A percentile compares a stretch with the other conserved stretches of the same genome.
Evolutionary conservation across 92 coral and sea anemone genomes (phyloP).

Genomic region (Epizoanthus fatuus): DNA sequence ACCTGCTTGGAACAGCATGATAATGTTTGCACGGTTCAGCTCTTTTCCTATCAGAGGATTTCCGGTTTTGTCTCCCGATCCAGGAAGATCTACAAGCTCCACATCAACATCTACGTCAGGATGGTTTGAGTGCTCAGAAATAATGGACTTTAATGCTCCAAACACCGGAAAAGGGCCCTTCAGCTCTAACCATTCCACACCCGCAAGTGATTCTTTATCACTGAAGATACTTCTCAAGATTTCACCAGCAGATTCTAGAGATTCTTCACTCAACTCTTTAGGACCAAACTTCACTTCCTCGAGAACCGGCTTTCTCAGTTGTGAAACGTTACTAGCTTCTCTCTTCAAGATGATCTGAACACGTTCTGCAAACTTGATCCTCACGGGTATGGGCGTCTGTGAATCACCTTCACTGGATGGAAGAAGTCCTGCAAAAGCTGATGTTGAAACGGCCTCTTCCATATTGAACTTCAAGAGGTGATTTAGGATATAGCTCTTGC

Average conservation of each 20-base stretch:
- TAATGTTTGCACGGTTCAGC: slow-evolving; percentile 51
- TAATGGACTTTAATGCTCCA: not conserved
- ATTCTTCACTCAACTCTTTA: not conserved
- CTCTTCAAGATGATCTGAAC: slow-evolving; percentile 35
- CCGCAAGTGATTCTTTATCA: not conserved
- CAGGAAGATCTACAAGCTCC: slow-evolving; percentile 67
- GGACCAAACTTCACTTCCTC: slow-evolving; percentile 9
- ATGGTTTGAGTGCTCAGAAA: slow-evolving; percentile 24
- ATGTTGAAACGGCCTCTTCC: not conserved
- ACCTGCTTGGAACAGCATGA: slow-evolving; percentile 53
- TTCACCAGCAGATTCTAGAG: not conserved
- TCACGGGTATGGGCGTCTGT: slow-evolving; percentile 67
- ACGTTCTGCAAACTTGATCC: slow-evolving; percentile 42
- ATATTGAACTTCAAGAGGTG: slow-evolving; percentile 46
- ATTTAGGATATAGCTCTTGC: slow-evolving; percentile 68
- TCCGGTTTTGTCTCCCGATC: slow-evolving; percentile 54
- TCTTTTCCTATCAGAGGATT: slow-evolving; percentile 41
- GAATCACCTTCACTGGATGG: slow-evolving; percentile 56
- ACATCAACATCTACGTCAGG: slow-evolving; percentile 62
- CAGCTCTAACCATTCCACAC: slow-evolving; percentile 49
- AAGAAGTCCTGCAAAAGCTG: slow-evolving; percentile 23
- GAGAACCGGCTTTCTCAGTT: not conserved
- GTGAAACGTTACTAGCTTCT: not conserved
- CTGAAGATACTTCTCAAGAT: slow-evolving; percentile 9
- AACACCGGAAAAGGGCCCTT: slow-evolving; percentile 65